Percentiles rank a stretch among this genome's conserved stretches.
Evolutionary conservation across 2,797 vertebrate genomes (phyloP).

Genomic region (Prunella strophiata): DNA sequence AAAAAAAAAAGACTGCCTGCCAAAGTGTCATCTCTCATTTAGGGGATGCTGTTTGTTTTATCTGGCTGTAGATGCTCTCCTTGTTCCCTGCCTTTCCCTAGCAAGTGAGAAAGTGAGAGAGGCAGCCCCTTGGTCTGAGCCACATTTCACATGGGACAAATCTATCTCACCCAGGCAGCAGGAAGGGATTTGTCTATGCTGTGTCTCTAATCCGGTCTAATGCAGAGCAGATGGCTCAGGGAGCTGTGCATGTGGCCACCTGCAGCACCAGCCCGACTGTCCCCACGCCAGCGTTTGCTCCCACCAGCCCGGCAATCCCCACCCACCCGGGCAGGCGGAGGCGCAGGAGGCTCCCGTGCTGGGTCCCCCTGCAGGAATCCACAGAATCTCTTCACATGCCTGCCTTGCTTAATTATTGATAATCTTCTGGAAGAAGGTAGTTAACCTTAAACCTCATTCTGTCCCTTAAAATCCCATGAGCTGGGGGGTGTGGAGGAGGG

Average conservation of each 20-base stretch:
- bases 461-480: neutral
- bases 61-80: neutral
- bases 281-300: neutral
- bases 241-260: neutral
- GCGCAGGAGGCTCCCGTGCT: neutral
- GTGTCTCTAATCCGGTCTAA: slow-evolving; percentile 37
- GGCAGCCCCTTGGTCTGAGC: neutral
- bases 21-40: neutral
- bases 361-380: neutral
- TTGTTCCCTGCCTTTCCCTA: neutral
- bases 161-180: neutral
- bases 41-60: neutral
- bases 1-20: neutral
- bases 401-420: neutral
- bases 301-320: neutral
- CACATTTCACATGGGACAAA: slow-evolving; percentile 31
- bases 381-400: neutral
- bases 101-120: neutral
- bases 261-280: rapidly evolving
- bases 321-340: rapidly evolving
- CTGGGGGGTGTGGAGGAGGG: neutral
- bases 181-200: neutral
- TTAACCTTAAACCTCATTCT: slow-evolving; percentile 13
- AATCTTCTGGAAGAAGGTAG: slow-evolving; percentile 14
- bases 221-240: slow-evolving; percentile 45